These are phyloP conservation scores for Natrix natrix DNA, from an alignment of 2,797 vertebrate species.

Conservation along the genomic window DNA sequence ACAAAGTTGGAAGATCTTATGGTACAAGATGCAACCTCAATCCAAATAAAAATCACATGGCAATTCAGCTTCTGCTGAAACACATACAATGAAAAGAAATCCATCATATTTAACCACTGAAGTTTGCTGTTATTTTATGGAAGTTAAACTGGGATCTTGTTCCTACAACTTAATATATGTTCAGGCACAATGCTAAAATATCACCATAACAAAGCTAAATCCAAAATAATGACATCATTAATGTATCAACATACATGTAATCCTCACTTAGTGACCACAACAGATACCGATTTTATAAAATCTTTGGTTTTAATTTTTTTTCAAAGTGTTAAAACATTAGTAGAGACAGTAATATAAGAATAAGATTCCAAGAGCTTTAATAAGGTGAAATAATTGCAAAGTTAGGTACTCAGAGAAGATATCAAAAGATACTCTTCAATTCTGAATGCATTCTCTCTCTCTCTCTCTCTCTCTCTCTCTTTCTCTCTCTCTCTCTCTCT, in stretches of 20 bases:
- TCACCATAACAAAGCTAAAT: background rate
- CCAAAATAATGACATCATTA: background rate
- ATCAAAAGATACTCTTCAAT: background rate
- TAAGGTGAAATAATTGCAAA: background rate
- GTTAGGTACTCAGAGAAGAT: background rate
- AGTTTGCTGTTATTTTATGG: background rate
- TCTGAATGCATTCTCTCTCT: background rate
- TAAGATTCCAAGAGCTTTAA: background rate
- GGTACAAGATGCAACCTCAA: background rate
- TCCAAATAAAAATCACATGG: background rate
- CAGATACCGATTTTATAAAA: background rate
- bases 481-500: too few species aligned
- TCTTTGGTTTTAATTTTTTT: background rate
- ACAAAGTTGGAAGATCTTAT: background rate
- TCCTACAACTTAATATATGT: background rate
- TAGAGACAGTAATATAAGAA: background rate
- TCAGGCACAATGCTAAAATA: background rate
- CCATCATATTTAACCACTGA: background rate
- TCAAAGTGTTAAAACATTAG: background rate
- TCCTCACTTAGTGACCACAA: background rate
- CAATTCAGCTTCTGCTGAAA: background rate
- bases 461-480: background rate
- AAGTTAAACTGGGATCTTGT: background rate
- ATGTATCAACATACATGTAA: background rate
- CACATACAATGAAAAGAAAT: background rate